These are phyloP conservation scores for Jaculus jaculus DNA, from an alignment of 2,113 vertebrate genomes.

Conservation along the genomic window DNA sequence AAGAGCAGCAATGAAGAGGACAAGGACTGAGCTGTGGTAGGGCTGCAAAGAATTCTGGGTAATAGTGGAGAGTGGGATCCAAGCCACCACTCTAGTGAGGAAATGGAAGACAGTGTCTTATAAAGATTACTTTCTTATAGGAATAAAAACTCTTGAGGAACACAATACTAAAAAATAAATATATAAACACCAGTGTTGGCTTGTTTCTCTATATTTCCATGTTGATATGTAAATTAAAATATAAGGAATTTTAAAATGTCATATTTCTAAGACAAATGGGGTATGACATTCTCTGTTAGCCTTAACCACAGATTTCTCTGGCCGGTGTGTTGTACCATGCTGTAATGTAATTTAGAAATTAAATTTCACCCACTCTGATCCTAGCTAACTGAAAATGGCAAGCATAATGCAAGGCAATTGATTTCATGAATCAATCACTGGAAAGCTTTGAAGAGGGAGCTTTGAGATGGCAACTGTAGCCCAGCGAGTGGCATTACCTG, in stretches of 20 bases:
- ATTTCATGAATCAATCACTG: not conserved
- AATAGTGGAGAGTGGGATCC: accelerated
- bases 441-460: not conserved
- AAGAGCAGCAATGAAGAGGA: not conserved
- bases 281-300: not conserved
- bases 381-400: slow-evolving; percentile 26
- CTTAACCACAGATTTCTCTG: not conserved
- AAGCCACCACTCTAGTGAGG: not conserved
- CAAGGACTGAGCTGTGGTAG: not conserved
- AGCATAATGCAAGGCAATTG: not conserved
- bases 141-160: slow-evolving; percentile 4
- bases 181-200: not conserved
- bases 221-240: slow-evolving; percentile 21
- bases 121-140: not conserved
- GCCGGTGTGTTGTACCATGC: not conserved
- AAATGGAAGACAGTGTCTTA: not conserved
- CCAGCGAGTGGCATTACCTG: not conserved
- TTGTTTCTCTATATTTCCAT: not conserved
- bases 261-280: slow-evolving; percentile 16
- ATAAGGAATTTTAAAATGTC: not conserved
- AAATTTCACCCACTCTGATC: slow-evolving; percentile 21
- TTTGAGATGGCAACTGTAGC: not conserved
- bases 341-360: slow-evolving; percentile 53
- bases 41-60: not conserved
- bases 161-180: not conserved